phyloP scores from a whole-genome alignment of 2,113 vertebrate species.

The Nothocercus nigrocapillus region DNA sequence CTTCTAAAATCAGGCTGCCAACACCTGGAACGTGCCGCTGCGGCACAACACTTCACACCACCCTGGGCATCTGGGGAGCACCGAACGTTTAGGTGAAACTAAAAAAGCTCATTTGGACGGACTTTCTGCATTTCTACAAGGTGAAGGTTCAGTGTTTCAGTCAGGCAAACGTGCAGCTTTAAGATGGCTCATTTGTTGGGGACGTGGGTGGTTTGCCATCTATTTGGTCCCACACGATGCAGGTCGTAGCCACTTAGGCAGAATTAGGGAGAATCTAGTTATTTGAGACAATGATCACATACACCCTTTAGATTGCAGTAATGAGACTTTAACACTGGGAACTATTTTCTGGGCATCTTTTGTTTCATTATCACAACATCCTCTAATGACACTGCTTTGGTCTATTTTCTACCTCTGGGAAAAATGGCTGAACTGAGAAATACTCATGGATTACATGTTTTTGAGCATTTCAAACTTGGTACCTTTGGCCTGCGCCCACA shows the following conservation, averaged over 20 bases:
- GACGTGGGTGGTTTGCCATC: not conserved
- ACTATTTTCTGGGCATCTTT: not conserved
- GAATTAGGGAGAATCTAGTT: not conserved
- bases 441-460: not conserved
- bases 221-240: not conserved
- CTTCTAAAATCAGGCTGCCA: conserved; percentile 13
- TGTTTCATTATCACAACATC: not conserved
- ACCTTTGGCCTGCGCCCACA: not conserved
- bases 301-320: not conserved
- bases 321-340: not conserved
- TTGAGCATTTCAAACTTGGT: not conserved
- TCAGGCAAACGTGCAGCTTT: not conserved
- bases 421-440: not conserved
- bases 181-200: not conserved
- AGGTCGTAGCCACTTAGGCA: not conserved
- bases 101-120: not conserved
- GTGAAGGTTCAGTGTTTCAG: not conserved
- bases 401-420: not conserved
- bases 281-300: not conserved
- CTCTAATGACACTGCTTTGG: not conserved
- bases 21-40: not conserved
- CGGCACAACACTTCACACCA: not conserved
- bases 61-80: not conserved
- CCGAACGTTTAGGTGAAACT: not conserved
- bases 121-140: not conserved